phyloP scores from a whole-genome alignment of 2,888 invertebrate species.

The Perdita meconis region DNA sequence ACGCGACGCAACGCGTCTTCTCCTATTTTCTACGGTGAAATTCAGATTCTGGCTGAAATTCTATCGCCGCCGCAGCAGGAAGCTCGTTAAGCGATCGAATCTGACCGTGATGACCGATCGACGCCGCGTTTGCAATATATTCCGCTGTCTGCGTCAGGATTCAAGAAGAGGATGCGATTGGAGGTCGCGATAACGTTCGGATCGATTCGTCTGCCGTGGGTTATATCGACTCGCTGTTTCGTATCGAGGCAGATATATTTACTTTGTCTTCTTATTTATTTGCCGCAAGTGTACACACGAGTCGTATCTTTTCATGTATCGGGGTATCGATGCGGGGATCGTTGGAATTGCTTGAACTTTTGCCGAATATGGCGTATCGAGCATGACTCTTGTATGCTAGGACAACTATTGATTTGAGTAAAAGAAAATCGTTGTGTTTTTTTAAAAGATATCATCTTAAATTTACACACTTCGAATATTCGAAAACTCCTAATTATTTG shows the following conservation, averaged over 20 bases:
- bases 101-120: conserved; percentile 46
- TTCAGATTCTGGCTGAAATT: conserved; percentile 28
- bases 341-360: not conserved
- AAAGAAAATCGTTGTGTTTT: too few species aligned
- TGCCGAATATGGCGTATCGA: not conserved
- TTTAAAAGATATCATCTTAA: too few species aligned
- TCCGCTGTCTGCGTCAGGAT: conserved; percentile 18
- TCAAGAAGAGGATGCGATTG: conserved; percentile 1
- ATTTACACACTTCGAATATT: too few species aligned
- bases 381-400: too few species aligned
- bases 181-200: not conserved
- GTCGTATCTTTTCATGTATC: not conserved
- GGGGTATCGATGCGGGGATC: not conserved
- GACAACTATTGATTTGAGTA: too few species aligned
- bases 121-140: conserved; percentile 29
- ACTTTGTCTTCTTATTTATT: not conserved
- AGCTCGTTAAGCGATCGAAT: conserved; percentile 46
- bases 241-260: conserved; percentile 23
- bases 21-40: conserved; percentile 31
- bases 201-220: conserved; percentile 21
- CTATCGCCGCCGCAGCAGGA: conserved; percentile 12
- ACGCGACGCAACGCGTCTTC: conserved; percentile 13
- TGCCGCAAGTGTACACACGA: not conserved
- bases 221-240: conserved; percentile 22
- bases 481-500: too few species aligned